These are phyloP conservation scores for Tenebrosternarchus preto DNA, from an alignment of 2,113 vertebrate species.

Conservation along the genomic window DNA sequence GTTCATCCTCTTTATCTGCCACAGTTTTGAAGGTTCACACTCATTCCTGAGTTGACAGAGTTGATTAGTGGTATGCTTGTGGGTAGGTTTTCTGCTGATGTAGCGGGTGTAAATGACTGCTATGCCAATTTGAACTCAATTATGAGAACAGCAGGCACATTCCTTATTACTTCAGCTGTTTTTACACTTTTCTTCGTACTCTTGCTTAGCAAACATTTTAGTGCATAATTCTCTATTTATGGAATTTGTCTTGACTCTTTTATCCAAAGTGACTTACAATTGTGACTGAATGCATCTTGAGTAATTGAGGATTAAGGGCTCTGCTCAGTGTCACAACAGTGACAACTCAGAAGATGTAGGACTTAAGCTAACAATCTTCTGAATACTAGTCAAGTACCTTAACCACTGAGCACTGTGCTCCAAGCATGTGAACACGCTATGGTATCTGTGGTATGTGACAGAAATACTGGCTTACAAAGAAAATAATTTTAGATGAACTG, in stretches of 20 bases:
- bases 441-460: background rate
- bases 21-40: background rate
- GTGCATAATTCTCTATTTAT: background rate
- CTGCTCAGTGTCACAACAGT: no score
- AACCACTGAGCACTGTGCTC: background rate
- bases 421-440: background rate
- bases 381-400: no score
- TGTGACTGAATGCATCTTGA: no score
- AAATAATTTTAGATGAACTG: no score
- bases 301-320: no score
- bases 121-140: background rate
- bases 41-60: conserved; percentile 19
- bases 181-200: conserved; percentile 9
- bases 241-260: no score
- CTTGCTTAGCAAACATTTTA: background rate
- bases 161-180: background rate
- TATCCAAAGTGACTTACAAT: no score
- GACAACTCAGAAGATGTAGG: no score
- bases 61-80: conserved; percentile 17
- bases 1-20: conserved; percentile 42
- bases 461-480: background rate
- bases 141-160: background rate
- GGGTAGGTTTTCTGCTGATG: conserved; percentile 21
- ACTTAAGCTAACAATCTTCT: no score
- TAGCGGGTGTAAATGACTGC: conserved; percentile 8